Conservation (phyloP, 2,888 invertebrate genomes). For the Trichopria drosophilae region DNA sequence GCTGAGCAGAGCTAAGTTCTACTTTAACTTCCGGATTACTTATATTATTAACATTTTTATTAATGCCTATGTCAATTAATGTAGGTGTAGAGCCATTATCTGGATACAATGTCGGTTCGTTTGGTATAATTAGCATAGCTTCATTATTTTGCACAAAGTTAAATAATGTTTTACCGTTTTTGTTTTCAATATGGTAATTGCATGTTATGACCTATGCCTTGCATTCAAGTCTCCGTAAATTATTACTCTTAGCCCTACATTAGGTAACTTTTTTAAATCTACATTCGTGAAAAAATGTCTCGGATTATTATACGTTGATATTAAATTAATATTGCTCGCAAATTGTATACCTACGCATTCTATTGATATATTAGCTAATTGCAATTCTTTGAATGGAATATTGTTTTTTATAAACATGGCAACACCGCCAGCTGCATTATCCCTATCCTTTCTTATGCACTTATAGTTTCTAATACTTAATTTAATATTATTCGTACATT, state of each 20-base stretch:
- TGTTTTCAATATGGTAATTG: constrained; percentile 34
- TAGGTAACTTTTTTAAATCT: constrained; percentile 30
- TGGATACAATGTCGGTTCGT: constrained; percentile 37
- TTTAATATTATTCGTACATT: constrained; percentile 20
- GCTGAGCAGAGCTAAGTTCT: constrained; percentile 40
- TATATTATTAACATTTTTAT: constrained; percentile 34
- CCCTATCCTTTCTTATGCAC: constrained; percentile 32
- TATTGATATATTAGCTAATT: constrained; percentile 21
- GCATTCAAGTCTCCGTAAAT: constrained; percentile 39
- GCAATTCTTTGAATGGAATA: constrained; percentile 20
- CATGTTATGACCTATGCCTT: constrained; percentile 32
- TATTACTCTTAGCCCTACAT: constrained; percentile 28
- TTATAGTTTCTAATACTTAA: constrained; percentile 33
- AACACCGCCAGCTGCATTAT: constrained; percentile 29
- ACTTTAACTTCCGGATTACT: constrained; percentile 18
- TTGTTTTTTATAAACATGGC: constrained; percentile 33
- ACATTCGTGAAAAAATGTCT: constrained; percentile 19
- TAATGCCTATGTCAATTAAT: constrained; percentile 39
- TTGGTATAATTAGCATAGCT: constrained; percentile 29
- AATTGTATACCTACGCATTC: constrained; percentile 32
- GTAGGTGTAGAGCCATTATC: constrained; percentile 34
- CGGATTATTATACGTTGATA: constrained; percentile 34
- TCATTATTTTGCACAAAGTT: constrained; percentile 33
- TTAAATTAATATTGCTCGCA: constrained; percentile 24
- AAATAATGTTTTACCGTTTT: constrained; percentile 25